Conservation (phyloP, 2,888 invertebrate genomes). For the Nymphalis c-album region DNA sequence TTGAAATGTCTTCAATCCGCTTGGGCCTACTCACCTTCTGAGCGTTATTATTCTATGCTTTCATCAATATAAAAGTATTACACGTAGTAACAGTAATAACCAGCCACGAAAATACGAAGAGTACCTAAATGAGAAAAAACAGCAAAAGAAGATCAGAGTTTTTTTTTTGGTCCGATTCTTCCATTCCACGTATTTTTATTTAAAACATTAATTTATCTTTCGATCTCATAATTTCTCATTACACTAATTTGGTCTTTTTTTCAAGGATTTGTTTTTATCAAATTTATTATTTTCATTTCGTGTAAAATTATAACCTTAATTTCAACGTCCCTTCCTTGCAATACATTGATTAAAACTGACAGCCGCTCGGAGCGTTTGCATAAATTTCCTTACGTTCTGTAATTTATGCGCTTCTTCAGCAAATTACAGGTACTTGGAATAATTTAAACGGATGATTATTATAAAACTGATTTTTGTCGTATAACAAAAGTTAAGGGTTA, state of each 20-base stretch:
- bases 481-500: not conserved
- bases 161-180: too few species aligned
- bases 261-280: not conserved
- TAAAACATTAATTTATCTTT: not conserved
- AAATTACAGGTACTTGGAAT: slow-evolving; percentile 26
- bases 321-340: slow-evolving; percentile 16
- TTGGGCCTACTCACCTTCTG: too few species aligned
- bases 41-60: too few species aligned
- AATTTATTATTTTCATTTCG: slow-evolving; percentile 29
- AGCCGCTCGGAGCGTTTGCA: slow-evolving; percentile 27
- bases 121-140: too few species aligned
- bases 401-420: slow-evolving; percentile 29
- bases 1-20: too few species aligned
- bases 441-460: slow-evolving; percentile 24
- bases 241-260: not conserved
- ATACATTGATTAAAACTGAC: slow-evolving; percentile 38
- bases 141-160: too few species aligned
- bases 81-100: too few species aligned
- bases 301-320: slow-evolving; percentile 16
- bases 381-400: slow-evolving; percentile 36
- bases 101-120: too few species aligned
- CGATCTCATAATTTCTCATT: slow-evolving; percentile 1
- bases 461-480: not conserved
- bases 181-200: too few species aligned
- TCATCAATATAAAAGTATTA: too few species aligned